Conservation (phyloP, 1,140 invertebrate genomes). For the Drosophila grimshawi region DNA sequence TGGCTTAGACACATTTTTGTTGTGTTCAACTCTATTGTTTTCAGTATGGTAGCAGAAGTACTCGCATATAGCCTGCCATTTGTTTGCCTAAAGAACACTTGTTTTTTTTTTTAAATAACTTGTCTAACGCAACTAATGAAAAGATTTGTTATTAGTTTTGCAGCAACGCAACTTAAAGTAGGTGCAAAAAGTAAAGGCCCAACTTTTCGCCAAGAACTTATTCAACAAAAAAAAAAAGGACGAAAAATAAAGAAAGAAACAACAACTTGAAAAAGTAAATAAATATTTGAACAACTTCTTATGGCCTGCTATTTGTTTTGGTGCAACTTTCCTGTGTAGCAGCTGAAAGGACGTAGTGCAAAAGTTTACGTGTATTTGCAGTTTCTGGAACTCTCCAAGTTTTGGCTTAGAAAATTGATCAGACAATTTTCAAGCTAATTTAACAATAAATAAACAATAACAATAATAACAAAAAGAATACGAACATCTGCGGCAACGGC, state of each 20-base stretch:
- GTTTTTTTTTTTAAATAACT: slow-evolving; percentile 77
- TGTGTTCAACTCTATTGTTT: slow-evolving; percentile 11
- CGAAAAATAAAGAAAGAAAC: slow-evolving; percentile 42
- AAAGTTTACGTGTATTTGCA: slow-evolving; percentile 62
- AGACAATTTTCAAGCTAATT: slow-evolving; percentile 74
- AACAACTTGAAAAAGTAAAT: slow-evolving; percentile 80
- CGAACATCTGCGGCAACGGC: slow-evolving; percentile 7
- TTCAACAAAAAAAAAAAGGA: slow-evolving; percentile 44
- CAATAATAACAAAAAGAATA: slow-evolving; percentile 46
- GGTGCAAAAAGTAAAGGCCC: slow-evolving; percentile 63
- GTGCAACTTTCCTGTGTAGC: slow-evolving; percentile 53
- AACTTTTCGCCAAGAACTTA: slow-evolving; percentile 63
- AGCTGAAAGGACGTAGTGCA: slow-evolving; percentile 50
- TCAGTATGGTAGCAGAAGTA: slow-evolving; percentile 1
- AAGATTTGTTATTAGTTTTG: slow-evolving; percentile 80
- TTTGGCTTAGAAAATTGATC: slow-evolving; percentile 73
- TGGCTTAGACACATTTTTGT: slow-evolving; percentile 65
- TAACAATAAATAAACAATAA: slow-evolving; percentile 66
- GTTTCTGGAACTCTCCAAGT: slow-evolving; percentile 38
- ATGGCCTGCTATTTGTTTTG: slow-evolving; percentile 71
- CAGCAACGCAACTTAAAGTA: slow-evolving; percentile 33
- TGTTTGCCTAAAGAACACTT: slow-evolving; percentile 73
- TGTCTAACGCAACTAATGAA: slow-evolving; percentile 82
- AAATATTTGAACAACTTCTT: slow-evolving; percentile 82
- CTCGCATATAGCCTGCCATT: slow-evolving; percentile 53